Conservation (phyloP, 1,140 invertebrate species). For the Polypedilum vanderplanki region DNA sequence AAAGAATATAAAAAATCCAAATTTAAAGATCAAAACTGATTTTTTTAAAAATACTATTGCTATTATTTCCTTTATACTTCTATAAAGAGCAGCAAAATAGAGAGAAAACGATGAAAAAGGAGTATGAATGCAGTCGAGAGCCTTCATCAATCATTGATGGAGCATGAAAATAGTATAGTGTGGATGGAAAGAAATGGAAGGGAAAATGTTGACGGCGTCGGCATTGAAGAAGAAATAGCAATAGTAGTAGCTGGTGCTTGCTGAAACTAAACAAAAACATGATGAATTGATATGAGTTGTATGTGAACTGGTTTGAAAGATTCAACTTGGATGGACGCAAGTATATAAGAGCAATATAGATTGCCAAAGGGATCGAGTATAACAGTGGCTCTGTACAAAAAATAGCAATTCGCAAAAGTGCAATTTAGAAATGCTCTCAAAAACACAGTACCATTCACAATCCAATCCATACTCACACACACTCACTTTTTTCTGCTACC, state of each 20-base stretch:
- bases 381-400: not conserved
- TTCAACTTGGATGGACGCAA: constrained; percentile 10
- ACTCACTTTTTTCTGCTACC: not conserved
- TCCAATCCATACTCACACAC: no score
- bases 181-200: not conserved
- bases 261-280: constrained; percentile 25
- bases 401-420: constrained; percentile 8
- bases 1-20: no score
- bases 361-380: constrained; percentile 1
- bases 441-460: no score
- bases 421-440: not conserved
- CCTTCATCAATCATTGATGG: constrained; percentile 12
- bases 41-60: no score
- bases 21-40: no score
- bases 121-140: not conserved
- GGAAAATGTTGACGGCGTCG: not conserved
- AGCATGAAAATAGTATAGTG: constrained; percentile 5
- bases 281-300: constrained; percentile 24
- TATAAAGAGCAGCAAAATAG: no score
- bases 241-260: not conserved
- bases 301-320: not conserved
- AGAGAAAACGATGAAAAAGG: not conserved
- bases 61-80: no score
- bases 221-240: not conserved
- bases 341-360: not conserved